A percentile compares a stretch with the other conserved stretches of the same genome.
Conservation (phyloP, 2,113 vertebrate species). For the Mus pahari region DNA sequence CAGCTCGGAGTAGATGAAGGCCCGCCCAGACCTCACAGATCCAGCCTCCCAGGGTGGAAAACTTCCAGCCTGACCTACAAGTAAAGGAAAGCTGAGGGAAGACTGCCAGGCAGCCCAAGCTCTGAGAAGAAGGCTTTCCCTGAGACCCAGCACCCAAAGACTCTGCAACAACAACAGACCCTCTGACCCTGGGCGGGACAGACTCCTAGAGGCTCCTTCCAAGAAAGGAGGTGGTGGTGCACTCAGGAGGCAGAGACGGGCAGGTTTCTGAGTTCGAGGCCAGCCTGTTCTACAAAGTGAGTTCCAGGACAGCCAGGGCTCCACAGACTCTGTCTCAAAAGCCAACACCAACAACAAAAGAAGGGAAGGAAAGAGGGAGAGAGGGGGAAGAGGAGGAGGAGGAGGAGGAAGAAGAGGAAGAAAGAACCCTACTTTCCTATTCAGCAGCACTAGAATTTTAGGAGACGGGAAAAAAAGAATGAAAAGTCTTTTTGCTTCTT, state of each 20-base stretch:
- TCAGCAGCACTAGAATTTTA: background rate
- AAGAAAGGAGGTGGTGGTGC: background rate
- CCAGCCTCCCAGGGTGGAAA: rapidly evolving
- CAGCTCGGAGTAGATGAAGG: background rate
- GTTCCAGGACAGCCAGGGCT: background rate
- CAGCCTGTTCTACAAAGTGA: background rate
- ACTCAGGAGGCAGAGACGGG: background rate
- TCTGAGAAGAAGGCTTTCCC: background rate
- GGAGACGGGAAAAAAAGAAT: too few species aligned
- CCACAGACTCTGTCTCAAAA: background rate
- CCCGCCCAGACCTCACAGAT: background rate
- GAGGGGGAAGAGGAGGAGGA: background rate
- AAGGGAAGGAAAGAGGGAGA: rapidly evolving
- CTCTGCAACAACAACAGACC: background rate
- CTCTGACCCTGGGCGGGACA: background rate
- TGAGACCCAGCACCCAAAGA: background rate
- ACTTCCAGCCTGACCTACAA: background rate
- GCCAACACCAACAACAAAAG: background rate
- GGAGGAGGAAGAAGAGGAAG: too few species aligned
- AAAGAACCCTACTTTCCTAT: background rate
- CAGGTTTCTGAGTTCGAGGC: background rate
- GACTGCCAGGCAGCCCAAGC: background rate
- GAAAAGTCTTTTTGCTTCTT: background rate
- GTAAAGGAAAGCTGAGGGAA: background rate
- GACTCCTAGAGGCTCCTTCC: too few species aligned